Evolutionary conservation across 2,888 invertebrate species (phyloP).

Genomic region (Willowsia nigromaculata): DNA sequence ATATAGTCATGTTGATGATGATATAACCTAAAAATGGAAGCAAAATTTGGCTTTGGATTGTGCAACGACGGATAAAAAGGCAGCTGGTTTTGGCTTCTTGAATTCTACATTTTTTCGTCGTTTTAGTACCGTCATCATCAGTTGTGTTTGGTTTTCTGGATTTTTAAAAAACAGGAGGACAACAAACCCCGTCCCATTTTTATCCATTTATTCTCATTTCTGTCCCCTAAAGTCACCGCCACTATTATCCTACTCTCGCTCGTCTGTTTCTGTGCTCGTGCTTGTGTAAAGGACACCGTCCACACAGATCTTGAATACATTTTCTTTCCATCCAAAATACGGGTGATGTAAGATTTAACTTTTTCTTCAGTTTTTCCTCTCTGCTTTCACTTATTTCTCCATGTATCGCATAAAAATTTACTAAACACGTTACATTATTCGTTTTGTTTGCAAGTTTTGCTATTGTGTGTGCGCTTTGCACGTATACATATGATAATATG

Average conservation of each 20-base stretch:
- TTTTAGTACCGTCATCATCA: not conserved
- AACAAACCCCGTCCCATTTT: slow-evolving; percentile 15
- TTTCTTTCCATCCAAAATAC: not conserved
- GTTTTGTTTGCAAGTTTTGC: slow-evolving; percentile 47
- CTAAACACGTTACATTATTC: slow-evolving; percentile 43
- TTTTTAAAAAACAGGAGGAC: slow-evolving; percentile 40
- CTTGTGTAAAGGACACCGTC: not conserved
- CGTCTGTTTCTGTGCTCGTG: not conserved
- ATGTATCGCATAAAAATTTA: slow-evolving; percentile 28
- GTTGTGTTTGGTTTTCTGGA: not conserved
- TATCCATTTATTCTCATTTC: slow-evolving; percentile 57
- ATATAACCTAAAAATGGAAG: not conserved
- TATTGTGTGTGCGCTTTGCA: not conserved
- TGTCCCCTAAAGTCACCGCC: slow-evolving; percentile 26
- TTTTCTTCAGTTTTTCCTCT: not conserved
- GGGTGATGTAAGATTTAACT: slow-evolving; percentile 28
- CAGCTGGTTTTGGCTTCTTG: slow-evolving; percentile 6
- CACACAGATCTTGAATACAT: not conserved
- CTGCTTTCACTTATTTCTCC: not conserved
- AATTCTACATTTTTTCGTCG: not conserved
- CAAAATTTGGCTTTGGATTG: not conserved
- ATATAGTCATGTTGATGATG: not conserved
- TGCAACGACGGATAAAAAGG: not conserved
- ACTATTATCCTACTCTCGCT: not conserved
- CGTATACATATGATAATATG: not conserved